Percentiles rank a stretch among this genome's conserved stretches.
These are phyloP conservation scores for Oreochromis spilurus DNA, from an alignment of 2,113 vertebrate species.

Conservation along the genomic window DNA sequence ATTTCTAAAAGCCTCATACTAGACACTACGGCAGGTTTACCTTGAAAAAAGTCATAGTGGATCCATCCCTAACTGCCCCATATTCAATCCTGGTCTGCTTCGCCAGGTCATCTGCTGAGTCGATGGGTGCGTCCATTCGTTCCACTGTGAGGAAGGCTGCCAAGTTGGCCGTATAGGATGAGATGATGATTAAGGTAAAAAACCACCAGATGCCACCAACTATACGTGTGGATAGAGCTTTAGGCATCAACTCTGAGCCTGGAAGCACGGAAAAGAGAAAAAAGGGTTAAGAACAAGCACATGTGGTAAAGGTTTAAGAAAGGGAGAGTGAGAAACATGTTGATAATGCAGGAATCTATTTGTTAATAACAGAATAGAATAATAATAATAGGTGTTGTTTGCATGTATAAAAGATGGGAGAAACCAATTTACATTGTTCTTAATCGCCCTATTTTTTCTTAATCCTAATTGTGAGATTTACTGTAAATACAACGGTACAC, in stretches of 20 bases:
- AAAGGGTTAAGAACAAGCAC: neutral
- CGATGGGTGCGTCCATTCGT: constrained; percentile 96
- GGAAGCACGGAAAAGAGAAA: constrained; percentile 12
- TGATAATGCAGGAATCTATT: neutral
- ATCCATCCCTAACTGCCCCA: constrained; percentile 92
- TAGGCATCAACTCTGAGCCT: constrained; percentile 98
- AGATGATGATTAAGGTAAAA: constrained; percentile 98
- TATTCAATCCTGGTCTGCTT: constrained; percentile 98
- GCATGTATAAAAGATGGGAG: neutral
- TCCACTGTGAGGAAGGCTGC: constrained; percentile 97
- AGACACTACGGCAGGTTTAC: constrained; percentile 56
- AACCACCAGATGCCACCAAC: constrained; percentile 99
- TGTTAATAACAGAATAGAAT: neutral
- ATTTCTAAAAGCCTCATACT: neutral
- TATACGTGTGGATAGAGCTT: constrained; percentile 97
- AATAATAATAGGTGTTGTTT: neutral
- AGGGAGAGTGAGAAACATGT: neutral
- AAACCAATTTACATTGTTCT: neutral
- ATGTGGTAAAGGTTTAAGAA: neutral
- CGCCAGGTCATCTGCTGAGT: constrained; percentile 93
- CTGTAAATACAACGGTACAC: neutral
- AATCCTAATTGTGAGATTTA: neutral
- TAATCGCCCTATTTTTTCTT: neutral
- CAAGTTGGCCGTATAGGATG: constrained; percentile 97
- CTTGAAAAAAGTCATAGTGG: constrained; percentile 99